phyloP scores from a whole-genome alignment of 2,797 vertebrate species.

The Cheirogaleus major region DNA sequence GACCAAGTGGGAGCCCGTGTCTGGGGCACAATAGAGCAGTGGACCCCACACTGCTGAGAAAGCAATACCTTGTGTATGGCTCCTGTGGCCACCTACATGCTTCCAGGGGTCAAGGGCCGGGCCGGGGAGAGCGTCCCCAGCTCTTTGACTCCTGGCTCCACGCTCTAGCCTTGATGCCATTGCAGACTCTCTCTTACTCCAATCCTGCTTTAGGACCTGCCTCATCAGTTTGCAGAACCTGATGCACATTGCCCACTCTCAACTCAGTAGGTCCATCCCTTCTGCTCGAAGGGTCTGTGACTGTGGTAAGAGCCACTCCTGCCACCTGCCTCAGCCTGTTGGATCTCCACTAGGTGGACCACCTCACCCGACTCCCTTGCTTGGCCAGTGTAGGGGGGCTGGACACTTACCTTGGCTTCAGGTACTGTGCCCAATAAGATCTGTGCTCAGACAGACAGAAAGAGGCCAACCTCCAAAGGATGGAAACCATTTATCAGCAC shows the following conservation, averaged over 20 bases:
- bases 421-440: background rate
- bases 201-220: too few relatives aligned
- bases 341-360: background rate
- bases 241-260: accelerated
- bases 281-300: background rate
- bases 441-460: background rate
- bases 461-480: background rate
- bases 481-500: background rate
- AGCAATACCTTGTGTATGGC: background rate
- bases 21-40: background rate
- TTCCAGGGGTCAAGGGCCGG: background rate
- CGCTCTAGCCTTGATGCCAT: background rate
- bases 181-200: background rate
- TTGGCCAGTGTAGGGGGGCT: background rate
- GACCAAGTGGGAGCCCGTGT: background rate
- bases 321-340: background rate
- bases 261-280: background rate
- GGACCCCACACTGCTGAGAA: background rate
- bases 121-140: background rate
- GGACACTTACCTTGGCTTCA: background rate
- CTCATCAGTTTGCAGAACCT: background rate
- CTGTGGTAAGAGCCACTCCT: background rate
- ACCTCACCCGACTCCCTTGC: background rate
- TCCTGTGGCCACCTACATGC: background rate
- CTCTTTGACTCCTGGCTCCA: background rate